A percentile compares a stretch with the other conserved stretches of the same genome.
Conservation (phyloP, 2,113 vertebrate species). For the Holacanthus passer region DNA sequence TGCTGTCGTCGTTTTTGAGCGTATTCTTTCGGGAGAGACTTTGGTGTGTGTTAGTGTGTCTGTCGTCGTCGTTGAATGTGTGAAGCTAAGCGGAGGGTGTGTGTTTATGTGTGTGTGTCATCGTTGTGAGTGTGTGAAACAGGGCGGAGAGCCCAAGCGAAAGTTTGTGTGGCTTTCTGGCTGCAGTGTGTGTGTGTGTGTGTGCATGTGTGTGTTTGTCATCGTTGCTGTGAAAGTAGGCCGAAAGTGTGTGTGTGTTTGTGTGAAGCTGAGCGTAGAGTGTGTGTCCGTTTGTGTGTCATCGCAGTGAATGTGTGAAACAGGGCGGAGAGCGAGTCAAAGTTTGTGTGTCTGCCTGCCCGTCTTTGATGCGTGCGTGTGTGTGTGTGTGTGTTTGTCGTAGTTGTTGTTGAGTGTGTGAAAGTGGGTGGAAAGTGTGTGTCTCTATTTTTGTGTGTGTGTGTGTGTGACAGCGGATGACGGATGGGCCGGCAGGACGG, state of each 20-base stretch:
- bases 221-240: conserved; percentile 39
- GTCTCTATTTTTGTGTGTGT: conserved; percentile 72
- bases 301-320: conserved; percentile 64
- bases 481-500: conserved; percentile 92
- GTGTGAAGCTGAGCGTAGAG: conserved; percentile 33
- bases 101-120: conserved; percentile 24
- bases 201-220: conserved; percentile 40
- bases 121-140: conserved; percentile 69
- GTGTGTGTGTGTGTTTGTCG: conserved; percentile 15
- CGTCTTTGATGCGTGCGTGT: conserved; percentile 60
- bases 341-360: conserved; percentile 48
- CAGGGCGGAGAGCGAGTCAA: conserved; percentile 61
- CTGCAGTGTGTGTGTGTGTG: conserved; percentile 33
- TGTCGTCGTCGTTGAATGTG: conserved; percentile 22
- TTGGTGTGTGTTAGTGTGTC: conserved; percentile 32
- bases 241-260: conserved; percentile 21
- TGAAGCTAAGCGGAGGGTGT: conserved; percentile 17
- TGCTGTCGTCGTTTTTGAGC: background rate
- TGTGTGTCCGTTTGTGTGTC: conserved; percentile 34
- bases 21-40: background rate
- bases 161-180: conserved; percentile 57
- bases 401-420: conserved; percentile 69
- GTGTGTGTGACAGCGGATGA: conserved; percentile 93
- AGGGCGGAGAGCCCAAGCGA: conserved; percentile 56
- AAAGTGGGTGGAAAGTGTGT: conserved; percentile 46